These are phyloP conservation scores for Drosophila orena DNA, from an alignment of 1,140 invertebrate species.

Conservation along the genomic window DNA sequence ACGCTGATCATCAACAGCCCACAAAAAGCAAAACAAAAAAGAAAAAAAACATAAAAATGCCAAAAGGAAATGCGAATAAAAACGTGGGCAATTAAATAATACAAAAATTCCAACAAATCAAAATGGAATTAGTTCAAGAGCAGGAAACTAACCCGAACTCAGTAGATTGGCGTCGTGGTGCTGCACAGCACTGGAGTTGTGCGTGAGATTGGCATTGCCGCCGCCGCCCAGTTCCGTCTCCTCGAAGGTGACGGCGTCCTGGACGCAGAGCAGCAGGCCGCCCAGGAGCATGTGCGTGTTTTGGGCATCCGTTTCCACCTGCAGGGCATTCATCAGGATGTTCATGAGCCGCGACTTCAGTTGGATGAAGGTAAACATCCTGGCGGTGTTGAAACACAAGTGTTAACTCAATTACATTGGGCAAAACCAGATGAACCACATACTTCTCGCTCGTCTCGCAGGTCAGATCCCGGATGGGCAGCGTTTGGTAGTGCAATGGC, in stretches of 20 bases:
- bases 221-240: slow-evolving; percentile 86
- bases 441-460: slow-evolving; percentile 85
- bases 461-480: slow-evolving; percentile 91
- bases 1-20: slow-evolving; percentile 52
- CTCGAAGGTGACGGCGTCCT: slow-evolving; percentile 92
- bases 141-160: slow-evolving; percentile 88
- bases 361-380: slow-evolving; percentile 90
- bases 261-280: slow-evolving; percentile 91
- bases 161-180: slow-evolving; percentile 88
- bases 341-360: slow-evolving; percentile 93
- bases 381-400: slow-evolving; percentile 20
- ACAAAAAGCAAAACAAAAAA: too few relatives aligned
- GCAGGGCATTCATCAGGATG: slow-evolving; percentile 93
- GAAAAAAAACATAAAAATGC: slow-evolving; percentile 22
- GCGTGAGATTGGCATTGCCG: slow-evolving; percentile 83
- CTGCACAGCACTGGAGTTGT: slow-evolving; percentile 83
- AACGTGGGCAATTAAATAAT: slow-evolving; percentile 35
- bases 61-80: slow-evolving; percentile 47
- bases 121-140: slow-evolving; percentile 21
- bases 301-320: slow-evolving; percentile 93
- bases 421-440: slow-evolving; percentile 27
- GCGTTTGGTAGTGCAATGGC: slow-evolving; percentile 95
- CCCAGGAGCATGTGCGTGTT: slow-evolving; percentile 96
- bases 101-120: slow-evolving; percentile 39
- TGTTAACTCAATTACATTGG: neutral